Evolutionary conservation across 2,113 vertebrate species (phyloP), one percentile per base, ranked within the genome.

Genomic region (Paramisgurnus dabryanus): DNA sequence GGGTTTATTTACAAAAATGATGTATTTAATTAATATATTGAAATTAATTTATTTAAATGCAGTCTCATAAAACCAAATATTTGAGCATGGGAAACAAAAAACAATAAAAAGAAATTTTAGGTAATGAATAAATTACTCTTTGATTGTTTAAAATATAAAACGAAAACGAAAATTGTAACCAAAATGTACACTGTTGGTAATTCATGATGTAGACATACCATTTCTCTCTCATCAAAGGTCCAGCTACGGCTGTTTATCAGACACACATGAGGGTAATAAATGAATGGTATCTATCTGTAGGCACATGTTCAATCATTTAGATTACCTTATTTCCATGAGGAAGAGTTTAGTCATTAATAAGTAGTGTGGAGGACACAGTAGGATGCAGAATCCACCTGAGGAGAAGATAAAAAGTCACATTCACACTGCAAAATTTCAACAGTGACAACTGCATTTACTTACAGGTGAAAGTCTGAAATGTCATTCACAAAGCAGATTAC

Each of bases 251-350:
- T 63, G 76, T 78, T 61, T 63, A 84, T 79, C 83, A 79, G 64
- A 65, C 78, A 73, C 60, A 80, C 83, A 76, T 82, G 76, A 85
- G 47, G 74, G 84, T 82, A 79, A 86, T 79, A 82, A 78, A 86
- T 82, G 83, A 84, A 79, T 67, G 22, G 76, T 49, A 80, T 57
- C 65, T 78, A 81, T 82, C 79, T 80, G 64, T 67, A 65, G 83
- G 85, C 83, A 82, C 74, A 63, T 80, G 72, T 83, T 86, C 85
- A 74, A 85, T 86, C 85, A 85, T 78, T 81, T 83, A 77, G 81
- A 87, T 79, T 80, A 83, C 75, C 70, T 64, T 71, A 78, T 83
- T 87, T 83, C 79, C 71, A 78, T 63, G 76, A 78, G 80, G 81
- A 82, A 68, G 68, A 67, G 82, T 47, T 47, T 45, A 43, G 82